These are phyloP conservation scores for Verasper variegatus DNA, from an alignment of 2,113 vertebrate species.

Conservation along the genomic window DNA sequence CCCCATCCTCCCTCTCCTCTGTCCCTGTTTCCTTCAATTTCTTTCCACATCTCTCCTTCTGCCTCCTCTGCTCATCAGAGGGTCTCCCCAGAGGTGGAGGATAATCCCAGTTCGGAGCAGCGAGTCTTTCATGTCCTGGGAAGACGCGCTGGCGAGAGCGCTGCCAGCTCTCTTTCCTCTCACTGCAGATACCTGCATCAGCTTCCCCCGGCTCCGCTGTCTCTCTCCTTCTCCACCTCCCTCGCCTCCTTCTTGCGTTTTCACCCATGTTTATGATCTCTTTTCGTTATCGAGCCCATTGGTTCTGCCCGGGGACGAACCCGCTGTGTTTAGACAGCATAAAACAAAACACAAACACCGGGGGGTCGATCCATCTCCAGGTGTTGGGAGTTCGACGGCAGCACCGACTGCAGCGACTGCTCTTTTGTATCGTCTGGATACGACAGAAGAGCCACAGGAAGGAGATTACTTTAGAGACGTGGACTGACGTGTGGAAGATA, in stretches of 20 bases:
- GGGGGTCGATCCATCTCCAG: constrained; percentile 30
- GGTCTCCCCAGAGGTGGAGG: constrained; percentile 65
- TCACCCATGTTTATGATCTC: constrained; percentile 33
- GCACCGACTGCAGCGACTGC: too few relatives aligned
- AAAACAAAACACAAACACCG: constrained; percentile 48
- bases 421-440: too few relatives aligned
- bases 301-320: constrained; percentile 38
- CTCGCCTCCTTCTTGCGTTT: background rate
- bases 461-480: too few relatives aligned
- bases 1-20: constrained; percentile 37
- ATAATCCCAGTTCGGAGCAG: constrained; percentile 72
- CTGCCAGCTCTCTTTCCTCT: constrained; percentile 47
- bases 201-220: constrained; percentile 4
- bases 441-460: too few relatives aligned
- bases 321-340: constrained; percentile 35
- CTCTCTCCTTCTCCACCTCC: constrained; percentile 1
- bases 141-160: constrained; percentile 61
- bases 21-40: constrained; percentile 60
- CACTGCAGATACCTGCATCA: constrained; percentile 47
- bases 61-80: constrained; percentile 60
- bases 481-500: too few relatives aligned
- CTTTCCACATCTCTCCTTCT: constrained; percentile 55
- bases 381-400: too few relatives aligned
- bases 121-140: constrained; percentile 74
- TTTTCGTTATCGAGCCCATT: constrained; percentile 48